Conservation (phyloP, 2,113 vertebrate genomes). For the Corvus cornix region DNA sequence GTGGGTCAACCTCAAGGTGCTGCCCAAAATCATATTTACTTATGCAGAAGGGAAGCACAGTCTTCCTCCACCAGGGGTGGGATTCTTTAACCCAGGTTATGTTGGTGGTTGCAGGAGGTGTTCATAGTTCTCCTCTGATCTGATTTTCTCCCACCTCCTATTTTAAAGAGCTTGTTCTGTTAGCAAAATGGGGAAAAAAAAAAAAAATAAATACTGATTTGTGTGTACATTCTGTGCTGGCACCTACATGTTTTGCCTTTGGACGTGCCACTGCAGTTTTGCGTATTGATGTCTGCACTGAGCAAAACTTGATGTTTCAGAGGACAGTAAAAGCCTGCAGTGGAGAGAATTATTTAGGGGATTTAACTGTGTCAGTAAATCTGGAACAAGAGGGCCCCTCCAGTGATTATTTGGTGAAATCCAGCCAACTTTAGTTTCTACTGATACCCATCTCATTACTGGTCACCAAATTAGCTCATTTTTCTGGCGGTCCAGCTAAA, state of each 20-base stretch:
- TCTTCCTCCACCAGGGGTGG: background rate
- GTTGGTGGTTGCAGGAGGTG: background rate
- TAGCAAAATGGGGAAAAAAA: background rate
- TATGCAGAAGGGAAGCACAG: background rate
- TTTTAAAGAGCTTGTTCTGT: background rate
- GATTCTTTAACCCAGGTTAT: background rate
- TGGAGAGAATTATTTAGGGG: background rate
- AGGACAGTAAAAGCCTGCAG: background rate
- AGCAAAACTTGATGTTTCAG: background rate
- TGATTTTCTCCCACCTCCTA: background rate
- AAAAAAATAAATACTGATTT: background rate
- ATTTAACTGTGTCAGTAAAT: background rate
- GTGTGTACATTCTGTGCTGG: fast-evolving
- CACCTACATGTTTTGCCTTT: background rate
- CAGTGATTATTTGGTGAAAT: background rate
- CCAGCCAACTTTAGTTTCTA: background rate
- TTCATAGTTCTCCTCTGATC: background rate
- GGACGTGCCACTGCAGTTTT: fast-evolving
- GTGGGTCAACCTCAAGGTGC: background rate
- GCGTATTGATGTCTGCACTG: background rate
- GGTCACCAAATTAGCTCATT: background rate
- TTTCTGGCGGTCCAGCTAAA: background rate
- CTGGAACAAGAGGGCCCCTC: background rate
- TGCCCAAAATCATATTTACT: background rate
- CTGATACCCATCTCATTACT: background rate